Evolutionary conservation across 1,140 invertebrate genomes (phyloP), one percentile per base, ranked within the genome.

Genomic region (Contarinia nasturtii): DNA sequence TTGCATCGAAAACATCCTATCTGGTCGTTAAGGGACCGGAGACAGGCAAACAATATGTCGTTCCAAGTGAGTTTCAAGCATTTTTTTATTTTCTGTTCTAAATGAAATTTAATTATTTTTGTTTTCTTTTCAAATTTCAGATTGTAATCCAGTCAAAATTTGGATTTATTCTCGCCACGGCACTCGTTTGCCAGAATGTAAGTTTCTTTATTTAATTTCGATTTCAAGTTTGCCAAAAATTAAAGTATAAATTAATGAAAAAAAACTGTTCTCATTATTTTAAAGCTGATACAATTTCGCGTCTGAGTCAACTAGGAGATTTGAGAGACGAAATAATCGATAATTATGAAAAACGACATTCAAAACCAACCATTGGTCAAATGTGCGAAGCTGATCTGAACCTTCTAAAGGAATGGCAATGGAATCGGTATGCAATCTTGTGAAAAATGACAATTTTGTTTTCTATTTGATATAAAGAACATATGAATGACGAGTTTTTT

Each of bases 151-250:
- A 5, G 59, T 67, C 5, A 74, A 76, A 46, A 70, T 79, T 42
- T 80, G 76, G 76, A 64, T 76, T 46, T 57, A 77, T 42, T 68
- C 68, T 47, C 65, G 77, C 4, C 74, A 79, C 54, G 78, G 77
- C 14, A 72, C 77, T 1, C 60, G 74, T 49, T 65, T 73, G 49
- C 77, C 77, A 2, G 67, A 69, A 34, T n/a, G n/a, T n/a, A n/a
- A 10, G 27, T 27, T 27, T 27, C 4, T 10, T 3, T 10, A 27
- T 10, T 10, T 27, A 3, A 27, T 27, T n/a, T n/a, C n/a, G n/a
- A n/a, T n/a, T n/a, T n/a, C n/a, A n/a, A n/a, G n/a, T n/a, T n/a
- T n/a, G n/a, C n/a, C n/a, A n/a, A n/a, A n/a, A n/a, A n/a, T n/a
- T n/a, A n/a, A n/a, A n/a, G n/a, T n/a, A n/a, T n/a, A n/a, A n/a